A percentile compares a stretch with the other conserved stretches of the same genome.
Conservation (phyloP, 2,113 vertebrate genomes). For the Tylochromis polylepis region DNA sequence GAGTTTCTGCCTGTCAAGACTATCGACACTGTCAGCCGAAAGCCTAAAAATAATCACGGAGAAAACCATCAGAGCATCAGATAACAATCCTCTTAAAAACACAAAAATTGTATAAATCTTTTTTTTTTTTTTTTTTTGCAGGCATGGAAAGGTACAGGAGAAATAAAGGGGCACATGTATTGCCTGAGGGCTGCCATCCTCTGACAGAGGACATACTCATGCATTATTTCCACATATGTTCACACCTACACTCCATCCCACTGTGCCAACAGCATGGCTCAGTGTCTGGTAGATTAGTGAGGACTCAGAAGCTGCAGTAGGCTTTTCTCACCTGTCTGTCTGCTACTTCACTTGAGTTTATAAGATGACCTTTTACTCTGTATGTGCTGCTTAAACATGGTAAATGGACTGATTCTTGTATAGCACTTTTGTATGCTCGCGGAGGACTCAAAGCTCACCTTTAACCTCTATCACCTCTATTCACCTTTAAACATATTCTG, state of each 20-base stretch:
- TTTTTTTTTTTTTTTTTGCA: too few relatives aligned
- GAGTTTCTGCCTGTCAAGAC: accelerated
- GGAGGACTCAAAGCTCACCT: not conserved
- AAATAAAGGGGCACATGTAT: not conserved
- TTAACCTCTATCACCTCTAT: not conserved
- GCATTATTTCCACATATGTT: conserved; percentile 36
- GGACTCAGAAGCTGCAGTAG: not conserved
- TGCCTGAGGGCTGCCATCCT: not conserved
- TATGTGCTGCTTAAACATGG: not conserved
- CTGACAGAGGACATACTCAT: conserved; percentile 20
- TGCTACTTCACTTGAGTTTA: conserved; percentile 26
- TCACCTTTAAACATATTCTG: not conserved
- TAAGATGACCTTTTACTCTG: conserved; percentile 1
- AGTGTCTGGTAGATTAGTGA: not conserved
- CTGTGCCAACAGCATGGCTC: not conserved
- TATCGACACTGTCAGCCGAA: accelerated
- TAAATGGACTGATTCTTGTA: not conserved
- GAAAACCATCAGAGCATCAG: not conserved
- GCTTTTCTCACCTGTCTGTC: conserved; percentile 21
- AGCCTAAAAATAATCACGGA: accelerated
- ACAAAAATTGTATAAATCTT: accelerated
- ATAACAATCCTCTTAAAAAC: not conserved
- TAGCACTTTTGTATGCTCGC: not conserved
- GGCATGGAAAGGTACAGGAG: accelerated
- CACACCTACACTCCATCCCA: not conserved